These are phyloP conservation scores for Apus apus DNA, from an alignment of 2,113 vertebrate genomes.

Conservation along the genomic window DNA sequence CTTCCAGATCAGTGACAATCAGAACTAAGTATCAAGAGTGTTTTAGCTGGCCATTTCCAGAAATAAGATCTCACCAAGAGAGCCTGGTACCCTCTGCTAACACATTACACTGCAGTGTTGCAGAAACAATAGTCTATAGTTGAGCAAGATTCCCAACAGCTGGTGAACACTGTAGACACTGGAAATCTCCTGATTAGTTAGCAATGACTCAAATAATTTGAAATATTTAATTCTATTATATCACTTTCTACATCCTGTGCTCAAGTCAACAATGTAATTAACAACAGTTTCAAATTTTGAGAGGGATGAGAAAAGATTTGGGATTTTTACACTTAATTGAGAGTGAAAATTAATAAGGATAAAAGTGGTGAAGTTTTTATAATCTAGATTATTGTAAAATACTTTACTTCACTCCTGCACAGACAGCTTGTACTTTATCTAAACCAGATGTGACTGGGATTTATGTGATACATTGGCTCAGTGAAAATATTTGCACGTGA, in stretches of 20 bases:
- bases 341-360: neutral
- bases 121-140: neutral
- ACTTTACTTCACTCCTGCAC: neutral
- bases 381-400: neutral
- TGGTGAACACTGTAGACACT: neutral
- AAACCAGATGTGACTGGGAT: slow-evolving; percentile 46
- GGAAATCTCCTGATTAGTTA: neutral
- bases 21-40: neutral
- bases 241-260: neutral
- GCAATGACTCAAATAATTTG: neutral
- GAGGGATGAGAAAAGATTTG: neutral
- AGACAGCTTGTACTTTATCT: slow-evolving; percentile 27
- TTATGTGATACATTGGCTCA: slow-evolving; percentile 24
- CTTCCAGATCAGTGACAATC: neutral
- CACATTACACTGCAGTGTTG: neutral
- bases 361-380: neutral
- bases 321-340: neutral
- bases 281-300: neutral
- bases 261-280: neutral
- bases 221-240: neutral
- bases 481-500: slow-evolving; percentile 5
- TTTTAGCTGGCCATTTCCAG: neutral
- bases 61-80: neutral
- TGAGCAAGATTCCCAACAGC: neutral
- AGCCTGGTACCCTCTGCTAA: neutral